These are phyloP conservation scores for Eupsittula cactorum DNA, from an alignment of 2,113 vertebrate genomes.

Conservation along the genomic window DNA sequence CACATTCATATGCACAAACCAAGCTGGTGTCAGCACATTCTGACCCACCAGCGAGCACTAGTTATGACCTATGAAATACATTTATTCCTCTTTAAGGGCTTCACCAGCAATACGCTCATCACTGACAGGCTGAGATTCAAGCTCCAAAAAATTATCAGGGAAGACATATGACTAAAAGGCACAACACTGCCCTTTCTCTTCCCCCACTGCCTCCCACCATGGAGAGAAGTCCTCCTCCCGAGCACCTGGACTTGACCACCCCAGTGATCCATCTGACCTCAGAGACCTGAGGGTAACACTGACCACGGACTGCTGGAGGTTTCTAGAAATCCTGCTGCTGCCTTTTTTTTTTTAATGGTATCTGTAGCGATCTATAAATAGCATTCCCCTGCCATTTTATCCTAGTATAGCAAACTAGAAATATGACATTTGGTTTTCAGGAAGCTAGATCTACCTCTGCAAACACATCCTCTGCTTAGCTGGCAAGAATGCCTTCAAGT, in stretches of 20 bases:
- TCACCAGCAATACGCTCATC: not conserved
- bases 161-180: not conserved
- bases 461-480: conserved; percentile 3
- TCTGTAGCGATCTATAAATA: not conserved
- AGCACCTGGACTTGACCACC: not conserved
- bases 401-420: not conserved
- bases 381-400: not conserved
- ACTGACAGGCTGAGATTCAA: not conserved
- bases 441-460: conserved; percentile 3
- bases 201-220: rapidly evolving
- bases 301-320: not conserved
- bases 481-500: not conserved
- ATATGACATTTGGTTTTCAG: conserved; percentile 13
- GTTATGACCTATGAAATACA: rapidly evolving
- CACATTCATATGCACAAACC: not conserved
- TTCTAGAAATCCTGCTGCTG: not conserved
- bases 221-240: not conserved
- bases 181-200: not conserved
- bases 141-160: not conserved
- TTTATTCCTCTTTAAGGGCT: not conserved
- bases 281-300: not conserved
- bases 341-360: not conserved
- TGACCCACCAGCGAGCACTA: not conserved
- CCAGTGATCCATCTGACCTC: not conserved
- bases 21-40: rapidly evolving